Conservation (phyloP, 2,888 invertebrate genomes). For the Branchipolynoe longqiensis region DNA sequence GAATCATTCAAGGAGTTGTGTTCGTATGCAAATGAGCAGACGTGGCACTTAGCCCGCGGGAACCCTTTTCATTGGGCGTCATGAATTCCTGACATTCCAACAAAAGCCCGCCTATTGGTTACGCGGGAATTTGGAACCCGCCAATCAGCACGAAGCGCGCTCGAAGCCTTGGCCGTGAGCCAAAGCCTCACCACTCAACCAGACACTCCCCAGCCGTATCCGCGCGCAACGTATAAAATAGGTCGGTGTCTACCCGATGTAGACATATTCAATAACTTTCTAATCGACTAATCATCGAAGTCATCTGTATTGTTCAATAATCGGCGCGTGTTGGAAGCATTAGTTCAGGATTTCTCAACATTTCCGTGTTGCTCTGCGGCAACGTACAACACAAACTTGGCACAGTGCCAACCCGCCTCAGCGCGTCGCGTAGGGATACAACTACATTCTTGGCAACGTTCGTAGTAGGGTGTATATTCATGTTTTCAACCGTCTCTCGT, state of each 20-base stretch:
- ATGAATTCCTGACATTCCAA: slow-evolving; percentile 50
- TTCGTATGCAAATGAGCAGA: slow-evolving; percentile 55
- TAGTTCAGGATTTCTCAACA: background rate
- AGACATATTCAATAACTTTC: slow-evolving; percentile 5
- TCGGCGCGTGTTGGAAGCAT: background rate
- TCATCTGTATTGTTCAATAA: background rate
- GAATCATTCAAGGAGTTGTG: slow-evolving; percentile 48
- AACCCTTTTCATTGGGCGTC: slow-evolving; percentile 9
- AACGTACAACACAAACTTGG: background rate
- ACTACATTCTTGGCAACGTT: slow-evolving; percentile 50
- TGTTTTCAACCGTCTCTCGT: slow-evolving; percentile 53
- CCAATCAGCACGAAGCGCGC: slow-evolving; percentile 7
- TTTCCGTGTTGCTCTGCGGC: background rate
- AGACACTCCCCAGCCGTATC: slow-evolving; percentile 31
- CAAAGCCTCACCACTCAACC: background rate
- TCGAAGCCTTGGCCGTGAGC: slow-evolving; percentile 9
- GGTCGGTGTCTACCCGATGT: slow-evolving; percentile 10
- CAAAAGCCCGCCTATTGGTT: slow-evolving; percentile 36
- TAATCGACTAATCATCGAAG: background rate
- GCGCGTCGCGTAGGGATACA: slow-evolving; percentile 34
- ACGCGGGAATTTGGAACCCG: slow-evolving; percentile 7
- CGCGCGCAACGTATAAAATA: slow-evolving; percentile 17
- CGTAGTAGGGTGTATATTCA: slow-evolving; percentile 53
- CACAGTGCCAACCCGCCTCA: slow-evolving; percentile 9
- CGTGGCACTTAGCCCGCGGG: slow-evolving; percentile 36